These are phyloP conservation scores for Epinotia brunnichana DNA, from an alignment of 2,888 invertebrate genomes.

Conservation along the genomic window DNA sequence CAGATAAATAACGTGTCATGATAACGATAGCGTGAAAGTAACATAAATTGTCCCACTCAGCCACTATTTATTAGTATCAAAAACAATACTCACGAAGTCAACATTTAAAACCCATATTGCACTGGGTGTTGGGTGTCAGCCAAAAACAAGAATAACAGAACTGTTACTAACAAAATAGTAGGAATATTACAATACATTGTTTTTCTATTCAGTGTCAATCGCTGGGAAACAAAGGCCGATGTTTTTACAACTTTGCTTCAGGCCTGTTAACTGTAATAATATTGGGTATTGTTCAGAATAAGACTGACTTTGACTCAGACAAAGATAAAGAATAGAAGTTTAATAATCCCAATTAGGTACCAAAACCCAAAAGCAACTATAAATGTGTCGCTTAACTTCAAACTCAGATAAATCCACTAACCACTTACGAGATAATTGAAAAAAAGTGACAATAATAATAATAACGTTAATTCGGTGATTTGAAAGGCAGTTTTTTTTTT, in stretches of 20 bases:
- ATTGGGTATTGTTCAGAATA: no score
- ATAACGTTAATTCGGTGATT: no score
- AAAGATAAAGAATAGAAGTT: no score
- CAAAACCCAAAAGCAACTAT: no score
- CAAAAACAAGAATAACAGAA: slow-evolving; percentile 57
- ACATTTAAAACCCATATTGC: slow-evolving; percentile 16
- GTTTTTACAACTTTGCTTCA: slow-evolving; percentile 2
- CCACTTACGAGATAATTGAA: no score
- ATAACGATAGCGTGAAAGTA: neutral
- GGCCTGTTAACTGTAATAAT: neutral
- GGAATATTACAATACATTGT: slow-evolving; percentile 26
- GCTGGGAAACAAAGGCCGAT: slow-evolving; percentile 8
- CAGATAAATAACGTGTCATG: no score
- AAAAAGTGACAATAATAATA: no score
- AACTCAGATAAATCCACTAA: no score
- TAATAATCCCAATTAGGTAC: no score
- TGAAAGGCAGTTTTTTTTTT: no score
- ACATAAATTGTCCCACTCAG: neutral
- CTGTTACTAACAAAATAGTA: slow-evolving; percentile 9
- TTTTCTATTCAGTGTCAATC: slow-evolving; percentile 20
- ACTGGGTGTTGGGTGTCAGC: slow-evolving; percentile 60
- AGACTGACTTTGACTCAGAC: no score
- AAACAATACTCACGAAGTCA: neutral
- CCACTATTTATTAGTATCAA: neutral
- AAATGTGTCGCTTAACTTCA: no score